A percentile compares a stretch with the other conserved stretches of the same genome.
Evolutionary conservation across 2,888 invertebrate species (phyloP).

Genomic region (Encarsia formosa): DNA sequence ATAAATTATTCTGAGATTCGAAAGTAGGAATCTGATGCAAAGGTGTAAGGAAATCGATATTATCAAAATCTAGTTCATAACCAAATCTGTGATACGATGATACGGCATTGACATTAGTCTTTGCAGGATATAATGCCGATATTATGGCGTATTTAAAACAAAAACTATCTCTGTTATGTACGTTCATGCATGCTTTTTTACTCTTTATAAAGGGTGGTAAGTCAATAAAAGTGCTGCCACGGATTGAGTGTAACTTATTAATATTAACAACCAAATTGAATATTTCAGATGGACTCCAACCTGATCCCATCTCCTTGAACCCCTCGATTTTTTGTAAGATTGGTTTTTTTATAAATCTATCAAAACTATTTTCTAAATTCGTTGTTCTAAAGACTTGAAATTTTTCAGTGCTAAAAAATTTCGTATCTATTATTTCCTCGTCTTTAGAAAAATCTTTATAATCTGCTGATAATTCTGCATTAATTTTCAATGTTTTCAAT

Average conservation of each 20-base stretch:
- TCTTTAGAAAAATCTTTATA: too few relatives aligned
- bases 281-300: not conserved
- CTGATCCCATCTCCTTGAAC: not conserved
- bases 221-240: not conserved
- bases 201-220: not conserved
- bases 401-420: too few relatives aligned
- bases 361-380: not conserved
- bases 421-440: too few relatives aligned
- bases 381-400: too few relatives aligned
- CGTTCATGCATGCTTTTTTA: slow-evolving; percentile 31
- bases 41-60: slow-evolving; percentile 30
- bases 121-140: slow-evolving; percentile 29
- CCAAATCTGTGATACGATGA: slow-evolving; percentile 23
- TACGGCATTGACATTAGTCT: slow-evolving; percentile 11
- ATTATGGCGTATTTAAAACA: slow-evolving; percentile 35
- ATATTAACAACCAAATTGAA: not conserved
- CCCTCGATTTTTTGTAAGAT: not conserved
- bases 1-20: slow-evolving; percentile 28
- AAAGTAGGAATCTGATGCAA: slow-evolving; percentile 28
- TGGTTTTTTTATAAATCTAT: not conserved
- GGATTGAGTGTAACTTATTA: not conserved
- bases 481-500: too few relatives aligned
- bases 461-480: too few relatives aligned
- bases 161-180: slow-evolving; percentile 29
- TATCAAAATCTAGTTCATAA: slow-evolving; percentile 21